Evolutionary conservation across 35 echinoderm and acorn worm species (phyloP), one percentile per base, ranked within the genome.

Genomic region (Acanthaster planci): DNA sequence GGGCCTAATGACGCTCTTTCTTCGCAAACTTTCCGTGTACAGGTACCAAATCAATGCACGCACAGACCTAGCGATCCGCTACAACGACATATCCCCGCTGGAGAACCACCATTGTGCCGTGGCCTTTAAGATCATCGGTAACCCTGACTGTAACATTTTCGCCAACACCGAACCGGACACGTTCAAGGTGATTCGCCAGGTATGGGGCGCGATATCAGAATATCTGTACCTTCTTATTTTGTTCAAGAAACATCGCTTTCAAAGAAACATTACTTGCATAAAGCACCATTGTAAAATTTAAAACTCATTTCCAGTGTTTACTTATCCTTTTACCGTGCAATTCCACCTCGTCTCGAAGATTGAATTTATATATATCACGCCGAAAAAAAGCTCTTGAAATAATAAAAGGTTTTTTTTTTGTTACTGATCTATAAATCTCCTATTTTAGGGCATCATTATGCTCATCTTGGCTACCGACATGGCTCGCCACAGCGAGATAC

Each of bases 11-110:
- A n/a, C n/a, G n/a, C n/a, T n/a, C n/a, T n/a, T n/a, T n/a, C n/a
- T n/a, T n/a, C n/a, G n/a, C 0, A 7, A 26, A 7, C 8, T 59
- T 59, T 18, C 27, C 17, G 7, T 1, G 5, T 59, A 75, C 55
- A 97, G 95, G 34, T 97, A 97, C 81, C 95, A 97, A 56, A 97
- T 97, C 17, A 97, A 97, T 79, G 95, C 95, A 22, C 88, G 95
- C 12, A 97, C 95, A 21, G 95, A 97, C 21, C 58, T 97, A 60
- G 95, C 95, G 36, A 87, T 97, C 77, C 91, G 95, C 87, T 97
- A 97, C 80, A 97, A 97, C 67, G 94, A 97, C 39, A 93, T 93
- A 6, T 93, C 91, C 7, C 90, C 94, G 9, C 52, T 97, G 15
- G 91, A 97, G 52, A 97, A 97, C 14, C 95, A 97, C 52, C 95